Evolutionary conservation across 2,113 vertebrate genomes (phyloP).

Genomic region (Irena cyanogastra): DNA sequence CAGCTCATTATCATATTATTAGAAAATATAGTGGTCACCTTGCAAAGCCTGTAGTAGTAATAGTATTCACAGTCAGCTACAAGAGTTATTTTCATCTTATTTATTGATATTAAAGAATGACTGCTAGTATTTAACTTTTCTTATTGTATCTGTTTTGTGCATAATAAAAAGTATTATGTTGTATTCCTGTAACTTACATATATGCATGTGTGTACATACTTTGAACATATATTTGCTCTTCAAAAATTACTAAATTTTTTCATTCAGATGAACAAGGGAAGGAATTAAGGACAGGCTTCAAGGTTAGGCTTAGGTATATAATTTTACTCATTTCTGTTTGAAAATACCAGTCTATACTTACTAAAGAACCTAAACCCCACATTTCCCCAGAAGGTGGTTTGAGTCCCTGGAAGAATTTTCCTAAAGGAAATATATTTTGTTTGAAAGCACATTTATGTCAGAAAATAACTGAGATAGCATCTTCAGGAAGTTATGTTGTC

Average conservation of each 20-base stretch:
- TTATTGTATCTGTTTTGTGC: neutral
- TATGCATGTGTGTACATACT: neutral
- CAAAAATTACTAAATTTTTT: neutral
- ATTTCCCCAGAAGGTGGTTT: neutral
- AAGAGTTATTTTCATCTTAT: neutral
- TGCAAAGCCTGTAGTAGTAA: neutral
- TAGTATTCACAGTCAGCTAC: neutral
- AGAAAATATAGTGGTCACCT: neutral
- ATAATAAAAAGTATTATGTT: neutral
- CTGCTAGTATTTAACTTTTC: neutral
- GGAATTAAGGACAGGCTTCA: neutral
- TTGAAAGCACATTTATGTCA: neutral
- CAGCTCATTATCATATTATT: neutral
- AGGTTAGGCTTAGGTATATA: neutral
- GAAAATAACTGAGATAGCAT: neutral
- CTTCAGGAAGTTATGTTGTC: neutral
- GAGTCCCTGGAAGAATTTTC: neutral
- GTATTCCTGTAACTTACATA: neutral
- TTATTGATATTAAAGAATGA: neutral
- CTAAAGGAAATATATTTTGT: neutral
- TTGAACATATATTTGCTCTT: neutral
- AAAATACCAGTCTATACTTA: neutral
- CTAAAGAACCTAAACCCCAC: neutral
- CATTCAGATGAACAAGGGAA: neutral
- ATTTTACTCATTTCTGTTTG: neutral